Conservation (phyloP, 1,140 invertebrate species). For the Harpegnathos saltator region DNA sequence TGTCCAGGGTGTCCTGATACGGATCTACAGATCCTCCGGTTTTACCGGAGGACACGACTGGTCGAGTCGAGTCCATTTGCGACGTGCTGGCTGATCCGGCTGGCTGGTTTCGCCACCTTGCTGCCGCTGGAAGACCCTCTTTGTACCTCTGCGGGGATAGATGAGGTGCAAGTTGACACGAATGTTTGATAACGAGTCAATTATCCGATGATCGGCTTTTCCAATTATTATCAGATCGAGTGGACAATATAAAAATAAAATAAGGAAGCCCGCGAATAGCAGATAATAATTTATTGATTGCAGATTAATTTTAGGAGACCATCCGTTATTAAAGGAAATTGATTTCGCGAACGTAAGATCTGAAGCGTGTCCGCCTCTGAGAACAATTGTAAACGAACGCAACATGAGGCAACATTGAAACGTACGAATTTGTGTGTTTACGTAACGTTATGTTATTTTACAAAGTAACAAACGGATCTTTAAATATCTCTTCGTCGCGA, state of each 20-base stretch:
- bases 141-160: neutral
- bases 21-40: conserved; percentile 75
- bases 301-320: neutral
- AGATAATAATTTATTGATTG: no score
- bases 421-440: neutral
- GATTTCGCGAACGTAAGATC: neutral
- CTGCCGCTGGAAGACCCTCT: conserved; percentile 56
- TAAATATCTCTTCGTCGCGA: neutral
- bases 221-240: neutral
- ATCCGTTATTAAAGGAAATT: neutral
- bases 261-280: no score
- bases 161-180: conserved; percentile 18
- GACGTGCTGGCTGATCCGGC: conserved; percentile 55
- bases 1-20: conserved; percentile 76
- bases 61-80: conserved; percentile 70
- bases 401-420: neutral
- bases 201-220: conserved; percentile 30
- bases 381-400: no score
- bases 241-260: no score
- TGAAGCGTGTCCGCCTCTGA: neutral
- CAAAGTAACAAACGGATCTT: neutral
- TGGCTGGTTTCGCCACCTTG: conserved; percentile 63
- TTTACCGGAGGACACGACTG: conserved; percentile 63
- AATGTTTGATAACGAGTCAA: conserved; percentile 17
- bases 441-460: neutral